Evolutionary conservation across 2,797 vertebrate genomes (phyloP).

Genomic region (Centropyge bicolor): DNA sequence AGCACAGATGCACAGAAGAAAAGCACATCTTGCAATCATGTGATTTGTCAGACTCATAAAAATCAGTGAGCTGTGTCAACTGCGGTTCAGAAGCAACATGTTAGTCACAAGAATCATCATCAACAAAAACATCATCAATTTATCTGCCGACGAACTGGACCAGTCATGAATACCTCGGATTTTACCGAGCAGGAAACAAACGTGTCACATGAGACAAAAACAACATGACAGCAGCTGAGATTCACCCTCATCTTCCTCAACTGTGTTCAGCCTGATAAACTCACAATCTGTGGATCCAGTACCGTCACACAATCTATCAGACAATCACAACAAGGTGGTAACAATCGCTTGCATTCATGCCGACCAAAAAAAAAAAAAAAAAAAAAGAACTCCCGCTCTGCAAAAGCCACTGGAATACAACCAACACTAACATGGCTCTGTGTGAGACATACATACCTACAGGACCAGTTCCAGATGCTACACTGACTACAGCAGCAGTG

Average conservation of each 20-base stretch:
- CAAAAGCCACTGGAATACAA: background rate
- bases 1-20: background rate
- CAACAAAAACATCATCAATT: background rate
- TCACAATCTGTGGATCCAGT: background rate
- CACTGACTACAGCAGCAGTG: conserved; percentile 30
- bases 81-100: background rate
- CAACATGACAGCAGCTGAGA: background rate
- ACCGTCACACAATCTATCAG: background rate
- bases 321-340: background rate
- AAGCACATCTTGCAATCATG: conserved; percentile 18
- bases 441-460: conserved; percentile 64
- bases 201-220: conserved; percentile 19
- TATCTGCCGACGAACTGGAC: background rate
- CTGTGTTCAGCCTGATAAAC: background rate
- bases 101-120: background rate
- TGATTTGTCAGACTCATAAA: conserved; percentile 20
- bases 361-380: background rate
- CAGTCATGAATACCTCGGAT: background rate
- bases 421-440: background rate
- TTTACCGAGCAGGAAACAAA: conserved; percentile 10
- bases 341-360: background rate
- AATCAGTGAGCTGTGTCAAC: background rate
- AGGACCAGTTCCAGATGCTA: conserved; percentile 47
- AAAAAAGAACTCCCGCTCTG: background rate
- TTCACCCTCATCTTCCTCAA: background rate